Base-by-base conservation (phyloP, 2,113 vertebrate species). In the Anoura caudifer region DNA sequence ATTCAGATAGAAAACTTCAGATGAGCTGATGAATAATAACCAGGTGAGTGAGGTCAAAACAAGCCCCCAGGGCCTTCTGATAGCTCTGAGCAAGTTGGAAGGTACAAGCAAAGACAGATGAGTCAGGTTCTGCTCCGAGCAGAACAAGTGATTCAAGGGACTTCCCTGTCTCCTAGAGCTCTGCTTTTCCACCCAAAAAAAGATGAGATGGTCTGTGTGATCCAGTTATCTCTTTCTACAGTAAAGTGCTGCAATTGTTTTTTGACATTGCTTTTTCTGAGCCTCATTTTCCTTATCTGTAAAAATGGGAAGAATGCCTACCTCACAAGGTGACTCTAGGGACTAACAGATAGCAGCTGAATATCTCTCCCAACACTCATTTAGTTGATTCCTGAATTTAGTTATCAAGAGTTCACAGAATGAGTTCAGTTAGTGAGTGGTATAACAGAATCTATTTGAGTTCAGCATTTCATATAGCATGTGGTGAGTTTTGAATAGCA, bases 241-340 rank as follows among this genome's bases (percentile, higher is more conserved):
- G 26, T 90, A 69, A 69, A 83, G 28, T 90, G 16, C 14, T 38
- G 33, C 54, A 61, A 50, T 75, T 69, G 41, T 65, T 73, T 43
- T 86, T 12, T 43, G 20, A 65, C 16, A 41, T 73, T 16, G 45
- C 38, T 90, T 87, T 84, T 26, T 83, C 67, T 26, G 22, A 76
- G 31, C 2, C 75, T 90, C 47, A n/a, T 85, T 94, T 91, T 91
- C 91, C 36, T 93, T 65, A 87, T 94, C 87, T 94, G 43, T 67
- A 77, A 80, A 95, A 93, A 92, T 85, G 50, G 50, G 67, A 95
- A 93, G 89, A 84, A 90, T 75, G 33, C 12, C 63, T 80, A 75
- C 50, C 24, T 80, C 50, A 72, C 22, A 95, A 87, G 41, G n/a
- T 95, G 75, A 96, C 45, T 63, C 82, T 94, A 69, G 84, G 90